Evolutionary conservation across 2,113 vertebrate genomes (phyloP).

Genomic region (Macaca nemestrina): DNA sequence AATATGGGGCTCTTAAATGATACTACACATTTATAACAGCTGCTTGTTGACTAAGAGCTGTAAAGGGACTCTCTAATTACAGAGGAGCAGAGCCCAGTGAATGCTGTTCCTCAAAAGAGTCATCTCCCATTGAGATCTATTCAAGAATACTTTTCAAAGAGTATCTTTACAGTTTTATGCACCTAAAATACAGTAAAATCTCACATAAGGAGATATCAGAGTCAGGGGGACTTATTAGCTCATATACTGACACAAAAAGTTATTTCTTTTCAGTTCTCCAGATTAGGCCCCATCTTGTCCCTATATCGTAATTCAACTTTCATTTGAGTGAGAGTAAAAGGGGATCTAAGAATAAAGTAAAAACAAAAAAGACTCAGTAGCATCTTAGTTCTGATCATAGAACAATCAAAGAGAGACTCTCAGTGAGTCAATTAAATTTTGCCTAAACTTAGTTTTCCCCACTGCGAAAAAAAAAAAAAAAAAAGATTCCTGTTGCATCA

Average conservation of each 20-base stretch:
- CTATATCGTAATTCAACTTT: neutral
- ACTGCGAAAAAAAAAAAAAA: neutral
- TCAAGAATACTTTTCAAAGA: neutral
- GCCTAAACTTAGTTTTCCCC: neutral
- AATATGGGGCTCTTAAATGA: neutral
- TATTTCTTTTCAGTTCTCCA: conserved; percentile 11
- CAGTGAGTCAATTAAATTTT: neutral
- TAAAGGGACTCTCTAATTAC: neutral
- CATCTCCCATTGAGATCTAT: neutral
- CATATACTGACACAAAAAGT: neutral
- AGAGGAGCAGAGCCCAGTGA: neutral
- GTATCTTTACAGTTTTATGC: neutral
- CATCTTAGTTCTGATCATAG: neutral
- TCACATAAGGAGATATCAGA: neutral
- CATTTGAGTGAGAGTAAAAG: neutral
- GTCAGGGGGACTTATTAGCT: neutral
- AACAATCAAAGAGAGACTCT: neutral
- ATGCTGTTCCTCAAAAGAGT: neutral
- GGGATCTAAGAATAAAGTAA: neutral
- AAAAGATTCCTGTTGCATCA: neutral
- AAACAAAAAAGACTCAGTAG: neutral
- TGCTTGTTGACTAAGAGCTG: neutral
- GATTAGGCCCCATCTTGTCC: neutral
- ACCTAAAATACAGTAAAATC: neutral
- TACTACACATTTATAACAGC: neutral